Evolutionary conservation across 2,888 invertebrate species (phyloP).

Genomic region (Apamea epomidion): DNA sequence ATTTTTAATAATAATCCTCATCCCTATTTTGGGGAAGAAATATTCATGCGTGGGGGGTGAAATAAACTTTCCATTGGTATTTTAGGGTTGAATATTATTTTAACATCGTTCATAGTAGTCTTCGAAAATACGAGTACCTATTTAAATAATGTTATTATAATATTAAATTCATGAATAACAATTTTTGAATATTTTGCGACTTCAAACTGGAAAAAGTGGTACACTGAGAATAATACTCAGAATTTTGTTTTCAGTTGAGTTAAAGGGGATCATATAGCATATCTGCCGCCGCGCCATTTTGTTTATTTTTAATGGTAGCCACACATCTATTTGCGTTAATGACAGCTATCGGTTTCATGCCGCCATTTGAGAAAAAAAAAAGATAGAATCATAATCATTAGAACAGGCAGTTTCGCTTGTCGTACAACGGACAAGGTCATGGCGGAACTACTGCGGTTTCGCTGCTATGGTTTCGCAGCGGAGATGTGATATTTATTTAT

Average conservation of each 20-base stretch:
- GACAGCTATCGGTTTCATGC: too few species aligned
- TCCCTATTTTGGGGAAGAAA: not conserved
- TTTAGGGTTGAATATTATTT: slow-evolving; percentile 27
- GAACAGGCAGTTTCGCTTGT: too few species aligned
- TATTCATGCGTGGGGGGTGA: not conserved
- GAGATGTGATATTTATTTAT: too few species aligned
- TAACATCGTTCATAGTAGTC: slow-evolving; percentile 3
- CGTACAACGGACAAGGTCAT: too few species aligned
- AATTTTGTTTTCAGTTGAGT: not conserved
- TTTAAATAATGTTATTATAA: not conserved
- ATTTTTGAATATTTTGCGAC: not conserved
- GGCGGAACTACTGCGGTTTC: too few species aligned
- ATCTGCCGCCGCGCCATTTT: too few species aligned
- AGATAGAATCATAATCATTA: too few species aligned
- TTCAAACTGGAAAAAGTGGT: not conserved
- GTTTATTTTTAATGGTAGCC: too few species aligned
- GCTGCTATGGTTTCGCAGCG: too few species aligned
- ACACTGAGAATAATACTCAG: not conserved
- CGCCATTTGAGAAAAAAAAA: too few species aligned
- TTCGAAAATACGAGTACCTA: not conserved
- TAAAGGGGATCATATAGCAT: not conserved
- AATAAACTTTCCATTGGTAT: slow-evolving; percentile 13
- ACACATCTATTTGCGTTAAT: too few species aligned
- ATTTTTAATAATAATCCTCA: not conserved
- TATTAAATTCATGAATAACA: not conserved